These are phyloP conservation scores for Callionymus lyra DNA, from an alignment of 2,113 vertebrate species.

Conservation along the genomic window DNA sequence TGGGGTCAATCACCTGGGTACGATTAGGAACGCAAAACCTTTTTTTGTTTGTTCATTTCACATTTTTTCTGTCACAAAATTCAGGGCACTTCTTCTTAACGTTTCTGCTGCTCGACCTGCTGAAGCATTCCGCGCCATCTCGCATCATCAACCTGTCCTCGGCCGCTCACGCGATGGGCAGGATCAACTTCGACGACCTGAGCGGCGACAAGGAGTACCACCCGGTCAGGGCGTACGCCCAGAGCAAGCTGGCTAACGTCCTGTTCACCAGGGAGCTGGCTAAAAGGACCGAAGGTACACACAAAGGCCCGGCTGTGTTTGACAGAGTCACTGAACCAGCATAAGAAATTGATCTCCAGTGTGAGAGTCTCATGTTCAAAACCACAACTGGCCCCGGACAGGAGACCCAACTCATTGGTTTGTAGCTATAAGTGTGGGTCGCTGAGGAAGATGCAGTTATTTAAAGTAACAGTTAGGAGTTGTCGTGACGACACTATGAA, in stretches of 20 bases:
- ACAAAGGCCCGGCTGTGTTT: constrained; percentile 2
- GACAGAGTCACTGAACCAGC: no score
- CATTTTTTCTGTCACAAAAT: not conserved
- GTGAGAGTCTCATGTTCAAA: constrained; percentile 50
- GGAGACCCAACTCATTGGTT: no score
- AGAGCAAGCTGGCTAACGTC: constrained; percentile 68
- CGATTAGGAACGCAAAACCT: no score
- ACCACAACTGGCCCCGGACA: constrained; percentile 29
- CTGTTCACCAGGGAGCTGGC: constrained; percentile 65
- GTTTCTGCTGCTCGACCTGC: constrained; percentile 61
- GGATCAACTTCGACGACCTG: constrained; percentile 64
- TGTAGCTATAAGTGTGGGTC: no score
- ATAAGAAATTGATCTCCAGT: constrained; percentile 2
- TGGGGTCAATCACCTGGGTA: constrained; percentile 70
- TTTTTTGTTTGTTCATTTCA: no score
- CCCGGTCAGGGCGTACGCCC: constrained; percentile 48
- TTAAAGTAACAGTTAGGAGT: no score
- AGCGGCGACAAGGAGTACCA: constrained; percentile 50
- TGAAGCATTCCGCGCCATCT: constrained; percentile 67
- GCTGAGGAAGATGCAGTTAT: no score
- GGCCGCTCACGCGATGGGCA: constrained; percentile 46
- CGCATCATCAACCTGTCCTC: constrained; percentile 65
- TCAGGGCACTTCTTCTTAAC: constrained; percentile 69
- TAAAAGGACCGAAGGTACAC: constrained; percentile 54
- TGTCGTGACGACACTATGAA: no score